Conservation (phyloP, 1,140 invertebrate species). For the Penaeus chinensis region DNA sequence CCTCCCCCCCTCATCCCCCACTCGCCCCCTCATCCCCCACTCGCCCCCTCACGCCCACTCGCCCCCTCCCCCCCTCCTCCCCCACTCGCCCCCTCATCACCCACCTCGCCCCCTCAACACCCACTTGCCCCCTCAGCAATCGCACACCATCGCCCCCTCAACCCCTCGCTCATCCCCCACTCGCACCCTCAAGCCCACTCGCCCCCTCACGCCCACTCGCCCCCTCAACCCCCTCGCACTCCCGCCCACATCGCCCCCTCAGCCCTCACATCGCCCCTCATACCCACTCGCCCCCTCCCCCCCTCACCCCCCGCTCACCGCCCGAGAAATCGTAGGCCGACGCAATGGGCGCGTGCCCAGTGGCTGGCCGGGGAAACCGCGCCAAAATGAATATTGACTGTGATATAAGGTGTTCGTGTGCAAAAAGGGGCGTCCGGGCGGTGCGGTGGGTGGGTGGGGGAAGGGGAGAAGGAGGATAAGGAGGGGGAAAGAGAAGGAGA, state of each 20-base stretch:
- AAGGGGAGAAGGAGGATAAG: slow-evolving; percentile 3
- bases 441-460: not conserved
- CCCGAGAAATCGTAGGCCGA: not conserved
- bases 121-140: too few relatives aligned
- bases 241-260: slow-evolving; percentile 19
- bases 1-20: too few relatives aligned
- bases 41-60: slow-evolving; percentile 6
- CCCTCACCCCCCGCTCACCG: not conserved
- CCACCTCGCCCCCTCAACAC: not conserved
- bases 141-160: not conserved
- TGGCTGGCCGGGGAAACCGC: too few relatives aligned
- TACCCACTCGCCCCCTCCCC: slow-evolving; percentile 11
- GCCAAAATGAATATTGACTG: too few relatives aligned
- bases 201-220: too few relatives aligned
- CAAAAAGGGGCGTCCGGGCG: not conserved
- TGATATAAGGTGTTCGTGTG: too few relatives aligned
- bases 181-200: too few relatives aligned
- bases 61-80: not conserved
- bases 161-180: not conserved
- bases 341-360: too few relatives aligned
- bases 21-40: too few relatives aligned
- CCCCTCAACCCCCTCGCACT: too few relatives aligned
- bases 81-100: not conserved
- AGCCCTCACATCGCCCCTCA: too few relatives aligned
- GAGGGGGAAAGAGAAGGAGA: slow-evolving; percentile 31